Percentiles rank a stretch among this genome's conserved stretches.
These are phyloP conservation scores for Ctenomys sociabilis DNA, from an alignment of 2,113 vertebrate species.

Conservation along the genomic window DNA sequence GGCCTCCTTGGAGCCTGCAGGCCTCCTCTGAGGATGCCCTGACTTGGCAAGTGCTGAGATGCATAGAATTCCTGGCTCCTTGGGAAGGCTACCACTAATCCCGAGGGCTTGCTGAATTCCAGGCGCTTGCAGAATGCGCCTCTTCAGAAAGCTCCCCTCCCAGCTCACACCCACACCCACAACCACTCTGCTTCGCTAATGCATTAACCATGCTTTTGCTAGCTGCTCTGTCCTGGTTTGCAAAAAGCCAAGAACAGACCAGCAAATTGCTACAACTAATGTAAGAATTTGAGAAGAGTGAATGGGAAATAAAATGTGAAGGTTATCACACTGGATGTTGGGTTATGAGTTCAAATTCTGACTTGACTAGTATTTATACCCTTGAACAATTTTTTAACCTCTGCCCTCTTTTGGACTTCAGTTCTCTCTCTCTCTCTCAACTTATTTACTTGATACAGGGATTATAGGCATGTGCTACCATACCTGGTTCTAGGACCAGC, in stretches of 20 bases:
- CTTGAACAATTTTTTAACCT: background rate
- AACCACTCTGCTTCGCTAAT: background rate
- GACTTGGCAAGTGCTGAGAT: background rate
- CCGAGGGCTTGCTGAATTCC: slow-evolving; percentile 3
- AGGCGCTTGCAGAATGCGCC: background rate
- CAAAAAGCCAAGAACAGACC: background rate
- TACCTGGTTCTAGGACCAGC: too few relatives aligned
- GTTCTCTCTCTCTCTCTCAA: background rate
- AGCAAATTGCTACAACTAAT: background rate
- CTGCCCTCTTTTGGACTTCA: background rate
- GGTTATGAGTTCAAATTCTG: background rate
- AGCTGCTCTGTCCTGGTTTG: background rate
- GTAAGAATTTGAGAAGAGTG: background rate
- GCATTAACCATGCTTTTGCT: background rate
- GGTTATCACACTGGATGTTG: background rate
- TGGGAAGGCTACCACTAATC: background rate
- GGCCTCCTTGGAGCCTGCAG: slow-evolving; percentile 12
- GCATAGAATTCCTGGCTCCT: slow-evolving; percentile 56
- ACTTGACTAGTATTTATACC: background rate
- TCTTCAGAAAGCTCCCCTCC: background rate
- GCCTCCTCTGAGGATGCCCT: background rate
- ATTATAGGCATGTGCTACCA: too few relatives aligned
- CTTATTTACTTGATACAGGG: too few relatives aligned
- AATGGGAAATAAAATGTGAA: background rate
- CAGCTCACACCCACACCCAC: background rate